phyloP scores from a whole-genome alignment of 2,113 vertebrate genomes.

The Protobothrops flavoviridis region DNA sequence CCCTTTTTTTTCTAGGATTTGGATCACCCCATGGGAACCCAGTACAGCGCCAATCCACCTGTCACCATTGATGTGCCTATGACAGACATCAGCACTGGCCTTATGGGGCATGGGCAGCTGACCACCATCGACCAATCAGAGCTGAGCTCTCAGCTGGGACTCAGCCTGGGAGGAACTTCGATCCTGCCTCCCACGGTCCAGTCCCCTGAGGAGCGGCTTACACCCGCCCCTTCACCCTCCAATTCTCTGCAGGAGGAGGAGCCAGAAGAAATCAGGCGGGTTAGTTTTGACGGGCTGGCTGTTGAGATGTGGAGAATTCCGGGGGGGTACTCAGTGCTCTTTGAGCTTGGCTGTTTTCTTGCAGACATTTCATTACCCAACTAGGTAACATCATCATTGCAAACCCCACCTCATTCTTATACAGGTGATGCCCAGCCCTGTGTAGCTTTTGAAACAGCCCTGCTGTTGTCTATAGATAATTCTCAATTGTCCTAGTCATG shows the following conservation, averaged over 20 bases:
- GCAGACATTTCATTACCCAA: neutral
- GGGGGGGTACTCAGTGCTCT: neutral
- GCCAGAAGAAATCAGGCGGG: slow-evolving; percentile 85
- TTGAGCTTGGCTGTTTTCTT: neutral
- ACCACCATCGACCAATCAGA: slow-evolving; percentile 93
- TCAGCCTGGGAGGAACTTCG: slow-evolving; percentile 79
- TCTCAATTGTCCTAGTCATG: neutral
- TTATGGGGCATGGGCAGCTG: slow-evolving; percentile 83
- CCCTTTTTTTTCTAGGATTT: slow-evolving; percentile 73
- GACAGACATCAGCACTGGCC: slow-evolving; percentile 77
- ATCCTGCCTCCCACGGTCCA: slow-evolving; percentile 74
- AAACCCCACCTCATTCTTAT: neutral
- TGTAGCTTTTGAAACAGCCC: neutral
- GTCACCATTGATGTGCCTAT: slow-evolving; percentile 87
- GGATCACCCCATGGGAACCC: slow-evolving; percentile 84
- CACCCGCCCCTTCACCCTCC: slow-evolving; percentile 80
- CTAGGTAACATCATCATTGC: neutral
- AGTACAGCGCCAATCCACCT: slow-evolving; percentile 84
- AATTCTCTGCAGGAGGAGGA: slow-evolving; percentile 87
- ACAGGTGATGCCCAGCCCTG: neutral
- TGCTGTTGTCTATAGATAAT: neutral
- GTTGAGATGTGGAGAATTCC: neutral
- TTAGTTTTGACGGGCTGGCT: slow-evolving; percentile 28
- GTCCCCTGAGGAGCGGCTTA: slow-evolving; percentile 82
- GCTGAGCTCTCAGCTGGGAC: slow-evolving; percentile 86